These are phyloP conservation scores for Crotalus viridis DNA, from an alignment of 2,113 vertebrate genomes.

Conservation along the genomic window DNA sequence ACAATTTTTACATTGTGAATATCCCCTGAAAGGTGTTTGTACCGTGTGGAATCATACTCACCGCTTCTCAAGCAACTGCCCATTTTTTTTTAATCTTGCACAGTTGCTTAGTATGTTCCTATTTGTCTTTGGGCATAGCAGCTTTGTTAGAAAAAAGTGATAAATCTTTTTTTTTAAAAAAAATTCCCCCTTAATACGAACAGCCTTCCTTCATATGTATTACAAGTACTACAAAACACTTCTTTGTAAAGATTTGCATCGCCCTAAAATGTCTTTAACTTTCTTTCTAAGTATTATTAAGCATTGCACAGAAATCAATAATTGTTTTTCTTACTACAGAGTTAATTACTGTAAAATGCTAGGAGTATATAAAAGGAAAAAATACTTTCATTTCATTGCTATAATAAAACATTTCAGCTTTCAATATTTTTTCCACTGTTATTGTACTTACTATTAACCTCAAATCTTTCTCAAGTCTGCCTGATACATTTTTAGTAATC, in stretches of 20 bases:
- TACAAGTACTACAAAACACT: background rate
- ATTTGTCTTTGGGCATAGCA: background rate
- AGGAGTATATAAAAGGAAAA: background rate
- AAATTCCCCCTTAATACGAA: background rate
- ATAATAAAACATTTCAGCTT: background rate
- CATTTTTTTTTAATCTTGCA: background rate
- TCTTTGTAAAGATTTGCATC: background rate
- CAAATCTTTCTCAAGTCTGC: background rate
- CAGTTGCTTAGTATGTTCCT: background rate
- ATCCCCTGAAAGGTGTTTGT: background rate
- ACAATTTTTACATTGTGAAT: background rate
- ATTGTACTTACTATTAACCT: background rate
- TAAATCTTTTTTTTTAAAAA: background rate
- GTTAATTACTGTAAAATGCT: background rate
- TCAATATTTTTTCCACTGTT: background rate
- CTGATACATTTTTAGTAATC: background rate
- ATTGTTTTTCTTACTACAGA: background rate
- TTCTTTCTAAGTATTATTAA: background rate
- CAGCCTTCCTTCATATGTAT: background rate
- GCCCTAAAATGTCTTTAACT: background rate
- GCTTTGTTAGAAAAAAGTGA: background rate
- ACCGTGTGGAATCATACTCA: background rate
- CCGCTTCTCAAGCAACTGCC: background rate
- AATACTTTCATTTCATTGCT: background rate
- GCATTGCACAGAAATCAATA: background rate